Conservation (phyloP, 92 coral and sea anemone genomes). For the Scolanthus callimorphus region DNA sequence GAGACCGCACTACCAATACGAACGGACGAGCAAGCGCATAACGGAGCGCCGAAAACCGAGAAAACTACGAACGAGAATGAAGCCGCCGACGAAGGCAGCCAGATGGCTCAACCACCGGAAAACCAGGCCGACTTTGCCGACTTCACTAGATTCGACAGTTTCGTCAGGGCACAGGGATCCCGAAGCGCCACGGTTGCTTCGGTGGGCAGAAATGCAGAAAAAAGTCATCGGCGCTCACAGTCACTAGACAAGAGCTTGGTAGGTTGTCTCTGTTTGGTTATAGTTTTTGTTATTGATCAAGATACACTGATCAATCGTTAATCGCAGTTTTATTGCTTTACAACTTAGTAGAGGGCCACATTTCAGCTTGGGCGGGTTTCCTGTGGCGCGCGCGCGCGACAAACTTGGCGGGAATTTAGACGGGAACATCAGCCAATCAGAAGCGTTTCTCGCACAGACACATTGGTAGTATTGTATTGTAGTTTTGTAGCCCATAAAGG, state of each 20-base stretch:
- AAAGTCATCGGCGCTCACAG: conserved; percentile 69
- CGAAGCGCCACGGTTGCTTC: not conserved
- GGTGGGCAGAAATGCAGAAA: not conserved
- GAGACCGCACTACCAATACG: conserved; percentile 27
- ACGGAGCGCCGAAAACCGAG: not conserved
- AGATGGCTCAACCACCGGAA: conserved; percentile 1
- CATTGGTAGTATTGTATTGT: no score
- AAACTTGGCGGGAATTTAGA: no score
- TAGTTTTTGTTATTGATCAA: no score
- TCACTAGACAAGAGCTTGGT: conserved; percentile 83
- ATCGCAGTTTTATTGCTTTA: no score
- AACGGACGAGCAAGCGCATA: conserved; percentile 13
- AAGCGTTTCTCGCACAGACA: no score
- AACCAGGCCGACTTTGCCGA: conserved; percentile 87
- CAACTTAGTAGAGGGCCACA: no score
- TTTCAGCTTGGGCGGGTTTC: no score
- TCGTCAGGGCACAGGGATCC: conserved; percentile 62
- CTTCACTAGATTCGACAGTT: conserved; percentile 87
- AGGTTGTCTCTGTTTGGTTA: no score
- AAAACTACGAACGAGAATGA: not conserved
- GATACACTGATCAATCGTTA: no score
- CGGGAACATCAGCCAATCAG: no score
- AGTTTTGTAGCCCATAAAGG: no score
- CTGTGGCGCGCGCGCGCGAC: no score
- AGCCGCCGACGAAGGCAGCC: not conserved